phyloP scores from a whole-genome alignment of 37 sponge, comb jelly and placozoan species.

The Mnemiopsis leidyi region DNA sequence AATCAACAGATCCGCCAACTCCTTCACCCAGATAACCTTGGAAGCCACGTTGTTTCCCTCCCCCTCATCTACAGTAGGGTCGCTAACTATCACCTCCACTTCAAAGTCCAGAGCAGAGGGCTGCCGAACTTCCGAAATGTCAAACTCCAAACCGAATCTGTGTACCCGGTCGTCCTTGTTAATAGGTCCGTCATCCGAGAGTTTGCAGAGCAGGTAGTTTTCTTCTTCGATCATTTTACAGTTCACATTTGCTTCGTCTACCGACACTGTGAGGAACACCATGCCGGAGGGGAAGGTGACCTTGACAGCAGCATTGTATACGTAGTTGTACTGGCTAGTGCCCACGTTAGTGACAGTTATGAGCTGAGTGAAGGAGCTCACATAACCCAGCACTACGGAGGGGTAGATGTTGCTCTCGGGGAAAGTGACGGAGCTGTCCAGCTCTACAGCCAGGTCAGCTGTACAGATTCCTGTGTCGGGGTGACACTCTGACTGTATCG shows the following conservation, averaged over 20 bases:
- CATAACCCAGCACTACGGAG: not conserved
- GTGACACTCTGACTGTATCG: constrained; percentile 24
- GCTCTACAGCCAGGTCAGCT: not conserved
- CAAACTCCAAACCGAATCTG: not conserved
- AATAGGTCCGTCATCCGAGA: constrained; percentile 22
- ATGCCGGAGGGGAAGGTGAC: not conserved
- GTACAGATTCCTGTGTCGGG: constrained; percentile 28
- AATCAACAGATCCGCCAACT: constrained; percentile 19
- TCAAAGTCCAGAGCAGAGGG: not conserved
- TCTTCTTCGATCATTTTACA: not conserved
- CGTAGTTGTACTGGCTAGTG: constrained; percentile 10
- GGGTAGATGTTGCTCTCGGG: not conserved
- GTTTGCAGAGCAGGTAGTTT: not conserved
- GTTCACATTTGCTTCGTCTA: not conserved
- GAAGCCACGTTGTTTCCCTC: not conserved
- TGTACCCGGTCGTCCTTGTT: not conserved
- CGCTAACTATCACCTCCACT: not conserved
- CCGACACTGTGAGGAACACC: not conserved
- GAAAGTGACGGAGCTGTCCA: not conserved
- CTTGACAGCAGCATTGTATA: not conserved
- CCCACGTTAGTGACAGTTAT: constrained; percentile 33
- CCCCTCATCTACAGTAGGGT: not conserved
- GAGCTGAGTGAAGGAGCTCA: not conserved
- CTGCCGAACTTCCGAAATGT: not conserved
- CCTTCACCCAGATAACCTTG: not conserved